These are phyloP conservation scores for Collichthys lucidus DNA, from an alignment of 2,113 vertebrate species.

Conservation along the genomic window DNA sequence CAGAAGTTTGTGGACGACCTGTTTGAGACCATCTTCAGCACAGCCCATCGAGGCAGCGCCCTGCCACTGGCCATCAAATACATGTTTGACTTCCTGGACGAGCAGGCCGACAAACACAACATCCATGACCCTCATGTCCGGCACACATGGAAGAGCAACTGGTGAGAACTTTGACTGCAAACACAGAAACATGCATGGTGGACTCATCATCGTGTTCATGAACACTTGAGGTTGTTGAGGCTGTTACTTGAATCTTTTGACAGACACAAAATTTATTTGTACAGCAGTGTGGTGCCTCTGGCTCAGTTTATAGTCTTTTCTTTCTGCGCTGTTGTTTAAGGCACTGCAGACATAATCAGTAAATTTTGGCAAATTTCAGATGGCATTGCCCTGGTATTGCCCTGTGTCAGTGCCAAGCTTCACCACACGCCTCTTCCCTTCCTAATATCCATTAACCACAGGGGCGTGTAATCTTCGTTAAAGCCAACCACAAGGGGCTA, in stretches of 20 bases:
- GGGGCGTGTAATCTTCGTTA: conserved; percentile 80
- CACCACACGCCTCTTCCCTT: conserved; percentile 65
- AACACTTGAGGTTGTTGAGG: not conserved
- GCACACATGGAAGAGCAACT: conserved; percentile 99
- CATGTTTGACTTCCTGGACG: conserved; percentile 99
- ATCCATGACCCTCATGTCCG: conserved; percentile 97
- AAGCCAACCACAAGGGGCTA: conserved; percentile 75
- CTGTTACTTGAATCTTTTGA: conserved; percentile 3
- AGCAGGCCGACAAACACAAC: conserved; percentile 97
- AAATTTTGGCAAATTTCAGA: conserved; percentile 46
- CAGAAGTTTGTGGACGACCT: conserved; percentile 99
- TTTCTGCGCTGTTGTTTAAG: conserved; percentile 11
- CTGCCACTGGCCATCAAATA: conserved; percentile 98
- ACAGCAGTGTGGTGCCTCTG: not conserved
- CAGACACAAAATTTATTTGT: not conserved
- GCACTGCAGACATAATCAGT: conserved; percentile 20
- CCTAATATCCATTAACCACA: conserved; percentile 76
- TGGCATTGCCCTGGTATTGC: conserved; percentile 49
- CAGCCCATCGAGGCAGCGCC: conserved; percentile 95
- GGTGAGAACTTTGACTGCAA: conserved; percentile 80
- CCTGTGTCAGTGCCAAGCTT: conserved; percentile 64
- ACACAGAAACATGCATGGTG: not conserved
- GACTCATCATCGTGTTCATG: not conserved
- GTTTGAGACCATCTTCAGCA: conserved; percentile 99
- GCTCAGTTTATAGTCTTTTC: not conserved